Base-by-base conservation (phyloP, 2,797 vertebrate genomes). In the Crossoptilon crossoptilon region DNA sequence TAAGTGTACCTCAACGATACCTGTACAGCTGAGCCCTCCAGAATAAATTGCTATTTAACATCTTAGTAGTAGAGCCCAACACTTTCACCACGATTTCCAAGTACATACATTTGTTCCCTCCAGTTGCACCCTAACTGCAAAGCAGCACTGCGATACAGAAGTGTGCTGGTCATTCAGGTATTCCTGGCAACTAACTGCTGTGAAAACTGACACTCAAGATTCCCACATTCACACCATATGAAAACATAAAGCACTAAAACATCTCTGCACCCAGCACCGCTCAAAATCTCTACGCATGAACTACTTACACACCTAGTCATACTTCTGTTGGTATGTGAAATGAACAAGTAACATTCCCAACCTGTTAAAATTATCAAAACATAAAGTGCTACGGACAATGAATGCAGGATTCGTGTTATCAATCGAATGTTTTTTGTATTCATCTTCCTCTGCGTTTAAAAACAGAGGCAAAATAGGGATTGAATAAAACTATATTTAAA, bases 271-370 rank as follows among this genome's bases (percentile, higher is more conserved):
- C 29, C 23, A 53, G 11, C n/a, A 58, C 0, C 41, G 49, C 49
- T 49, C 58, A 76, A 71, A 85, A 77, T 33, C n/a, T 58, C 41
- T 17, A 56, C 2, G 55, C 19, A 23, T 19, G 2, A 83, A 85
- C 68, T 90, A 90, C 69, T 88, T 84, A 75, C 18, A 84, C 35
- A 59, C 6, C 24, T 69, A 68, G 70, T 43, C 27, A 56, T 22
- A 80, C 46, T 68, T 79, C 26, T 35, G 56, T 70, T 91, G 92
- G 76, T 63, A 75, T 81, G 44, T 43, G 26, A 90, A 81, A 85
- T 79, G 16, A 71, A 87, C 5, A 29, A 66, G 55, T 56, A 91
- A 67, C 9, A 29, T 60, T 70, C 63, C 84, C 83, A 88, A 84
- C 7, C 43, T 53, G n/a, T 31, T 55, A 48, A 27, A 12, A 71